phyloP scores from a whole-genome alignment of 2,888 invertebrate species.

The Amblyjoppa fuscipennis region DNA sequence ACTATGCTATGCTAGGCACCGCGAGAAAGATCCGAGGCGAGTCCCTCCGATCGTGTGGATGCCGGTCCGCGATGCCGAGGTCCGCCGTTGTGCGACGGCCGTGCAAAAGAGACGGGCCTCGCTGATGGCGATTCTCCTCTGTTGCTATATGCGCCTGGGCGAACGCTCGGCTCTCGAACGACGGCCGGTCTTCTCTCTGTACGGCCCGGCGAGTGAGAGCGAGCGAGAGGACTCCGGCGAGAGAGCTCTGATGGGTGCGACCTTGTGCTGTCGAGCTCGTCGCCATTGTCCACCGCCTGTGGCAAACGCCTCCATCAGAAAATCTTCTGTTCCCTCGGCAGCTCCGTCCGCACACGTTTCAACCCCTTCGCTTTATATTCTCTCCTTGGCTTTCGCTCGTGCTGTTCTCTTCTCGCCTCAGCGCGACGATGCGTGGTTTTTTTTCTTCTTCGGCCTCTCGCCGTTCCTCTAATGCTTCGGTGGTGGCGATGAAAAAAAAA shows the following conservation, averaged over 20 bases:
- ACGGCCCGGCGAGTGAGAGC: conserved; percentile 34
- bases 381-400: conserved; percentile 35
- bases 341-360: conserved; percentile 54
- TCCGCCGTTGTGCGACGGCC: conserved; percentile 5
- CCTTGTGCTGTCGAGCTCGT: conserved; percentile 81
- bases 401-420: conserved; percentile 44
- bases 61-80: conserved; percentile 33
- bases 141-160: conserved; percentile 11
- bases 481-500: not conserved
- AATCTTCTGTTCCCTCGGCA: conserved; percentile 63
- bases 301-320: conserved; percentile 77
- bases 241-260: conserved; percentile 71
- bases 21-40: conserved; percentile 42
- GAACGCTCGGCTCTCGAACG: conserved; percentile 24
- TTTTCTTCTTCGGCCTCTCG: not conserved
- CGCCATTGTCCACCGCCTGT: conserved; percentile 79
- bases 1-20: conserved; percentile 18
- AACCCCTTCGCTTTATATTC: conserved; percentile 51
- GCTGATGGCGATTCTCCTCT: conserved; percentile 47
- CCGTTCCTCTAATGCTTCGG: not conserved
- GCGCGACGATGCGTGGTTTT: not conserved
- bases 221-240: conserved; percentile 32
- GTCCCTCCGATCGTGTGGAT: conserved; percentile 54
- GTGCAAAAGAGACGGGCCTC: conserved; percentile 24
- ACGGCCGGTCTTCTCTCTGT: conserved; percentile 10